Base-by-base conservation (phyloP, 2,113 vertebrate genomes). In the Aptenodytes forsteri region DNA sequence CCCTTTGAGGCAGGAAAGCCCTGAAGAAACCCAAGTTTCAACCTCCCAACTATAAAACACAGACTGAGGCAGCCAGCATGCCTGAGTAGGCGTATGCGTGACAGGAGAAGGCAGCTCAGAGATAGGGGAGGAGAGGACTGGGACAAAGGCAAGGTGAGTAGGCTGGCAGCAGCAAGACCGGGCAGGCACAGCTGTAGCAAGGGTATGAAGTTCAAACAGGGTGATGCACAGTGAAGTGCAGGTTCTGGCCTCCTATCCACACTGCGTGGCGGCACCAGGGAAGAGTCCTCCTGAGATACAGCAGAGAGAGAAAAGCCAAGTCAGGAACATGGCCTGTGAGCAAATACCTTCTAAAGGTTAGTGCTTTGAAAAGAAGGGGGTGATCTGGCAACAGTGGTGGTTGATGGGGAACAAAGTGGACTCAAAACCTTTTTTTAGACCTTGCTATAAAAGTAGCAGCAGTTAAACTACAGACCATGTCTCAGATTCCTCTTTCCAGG, bases 151-250 rank as follows among this genome's bases (percentile, higher is more conserved):
- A 32, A 46, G 80, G 50, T 25, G 76, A 94, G 83, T 55, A 78
- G 71, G 50, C 46, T 91, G 92, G 25, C 83, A 94, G 91, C 72
- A 87, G 83, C 86, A 92, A 73, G 91, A 91, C 50, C 16, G 34
- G 89, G 85, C 80, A 96, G 72, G 91, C 30, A 76, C 65, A 12
- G 16, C 50, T 62, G n/a, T 56, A 84, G 79, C 22, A 38, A 71
- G 72, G n/a, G 13, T 42, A 67, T 46, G 76, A 40, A 66, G 87
- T 84, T 91, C 54, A 91, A 81, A 50, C 3, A 47, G 61, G 77
- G 32, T 52, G 89, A 79, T n/a, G 59, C 56, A 59, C 13, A 50
- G 32, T 0, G 4, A 90, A 50, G 52, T 55, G 38, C 34, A 78
- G 65, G n/a, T 67, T 87, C 87, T 89, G 87, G 55, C 72, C 58